Evolutionary conservation across 1,140 invertebrate genomes (phyloP), one percentile per base, ranked within the genome.

Genomic region (Drosophila sproati): DNA sequence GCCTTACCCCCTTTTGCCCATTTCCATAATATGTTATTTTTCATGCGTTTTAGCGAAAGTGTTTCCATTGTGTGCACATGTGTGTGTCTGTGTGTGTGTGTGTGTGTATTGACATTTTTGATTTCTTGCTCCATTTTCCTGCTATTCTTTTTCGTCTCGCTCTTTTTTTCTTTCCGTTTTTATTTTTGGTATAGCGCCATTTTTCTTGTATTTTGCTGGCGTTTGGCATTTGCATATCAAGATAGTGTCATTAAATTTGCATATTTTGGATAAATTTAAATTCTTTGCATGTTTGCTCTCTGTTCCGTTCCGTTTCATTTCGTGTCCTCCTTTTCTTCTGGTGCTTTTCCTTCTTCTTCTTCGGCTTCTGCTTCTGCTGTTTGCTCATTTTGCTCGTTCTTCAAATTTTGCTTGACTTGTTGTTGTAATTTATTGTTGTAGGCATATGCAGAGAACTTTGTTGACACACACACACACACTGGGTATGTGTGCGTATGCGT

Each of bases 221-320:
- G 57, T 54, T 74, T 47, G 68, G 52, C 64, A 86, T 86, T 86
- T 86, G 78, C 82, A 86, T 85, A 83, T 83, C 73, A 77, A 78
- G 81, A 85, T 85, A 83, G 81, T 86, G 78, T 81, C 82, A 86
- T 72, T 85, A 80, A 80, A 80, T 85, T 86, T 86, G 75, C 78
- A 85, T 85, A 86, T 80, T 86, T 85, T 75, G 83, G 70, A 86
- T 78, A 85, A 85, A 80, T 86, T 86, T 80, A 86, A 85, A 86
- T 86, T 86, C 82, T 47, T 85, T 70, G 71, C 78, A 85, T 86
- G 82, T 62, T 63, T 85, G 34, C 29, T 72, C 28, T 59, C 54
- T 32, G n/a, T 61, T 66, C 28, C 59, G 62, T 52, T 73, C 43
- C 73, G 59, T 73, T 69, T 63, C 61, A 62, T 66, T 77, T 85